Evolutionary conservation across 2,888 invertebrate species (phyloP).

Genomic region (Ennomos erosarius): DNA sequence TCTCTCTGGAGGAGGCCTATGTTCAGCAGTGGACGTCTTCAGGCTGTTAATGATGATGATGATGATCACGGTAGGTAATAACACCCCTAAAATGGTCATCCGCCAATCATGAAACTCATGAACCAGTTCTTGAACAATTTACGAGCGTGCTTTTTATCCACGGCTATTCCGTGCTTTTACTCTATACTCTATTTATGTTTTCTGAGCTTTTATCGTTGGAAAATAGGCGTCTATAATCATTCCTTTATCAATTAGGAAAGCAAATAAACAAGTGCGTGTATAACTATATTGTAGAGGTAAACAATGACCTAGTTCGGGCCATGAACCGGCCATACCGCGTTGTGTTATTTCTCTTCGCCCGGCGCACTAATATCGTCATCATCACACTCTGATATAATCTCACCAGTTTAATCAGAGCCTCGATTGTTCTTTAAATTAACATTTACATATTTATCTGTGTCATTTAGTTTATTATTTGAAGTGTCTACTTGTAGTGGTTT

Average conservation of each 20-base stretch:
- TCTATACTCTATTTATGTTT: no score
- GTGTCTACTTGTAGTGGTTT: constrained; percentile 38
- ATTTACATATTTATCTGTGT: constrained; percentile 40
- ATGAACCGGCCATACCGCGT: constrained; percentile 58
- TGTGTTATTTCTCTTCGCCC: constrained; percentile 61
- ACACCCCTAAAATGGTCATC: no score
- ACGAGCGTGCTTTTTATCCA: no score
- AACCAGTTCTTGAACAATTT: no score
- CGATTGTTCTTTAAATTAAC: constrained; percentile 46
- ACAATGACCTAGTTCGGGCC: constrained; percentile 63
- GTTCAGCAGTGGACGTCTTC: no score
- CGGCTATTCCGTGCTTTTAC: no score
- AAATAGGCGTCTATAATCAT: no score
- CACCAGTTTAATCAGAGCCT: constrained; percentile 57
- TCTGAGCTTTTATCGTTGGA: no score
- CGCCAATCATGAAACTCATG: no score
- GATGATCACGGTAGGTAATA: no score
- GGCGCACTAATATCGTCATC: constrained; percentile 67
- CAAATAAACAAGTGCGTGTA: constrained; percentile 51
- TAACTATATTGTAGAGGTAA: constrained; percentile 53
- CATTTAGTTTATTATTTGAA: constrained; percentile 30
- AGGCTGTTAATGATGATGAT: no score
- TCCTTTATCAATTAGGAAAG: constrained; percentile 20
- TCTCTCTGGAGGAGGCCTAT: no score
- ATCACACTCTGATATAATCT: constrained; percentile 64